Evolutionary conservation across 2,888 invertebrate species (phyloP).

Genomic region (Helobdella robusta): DNA sequence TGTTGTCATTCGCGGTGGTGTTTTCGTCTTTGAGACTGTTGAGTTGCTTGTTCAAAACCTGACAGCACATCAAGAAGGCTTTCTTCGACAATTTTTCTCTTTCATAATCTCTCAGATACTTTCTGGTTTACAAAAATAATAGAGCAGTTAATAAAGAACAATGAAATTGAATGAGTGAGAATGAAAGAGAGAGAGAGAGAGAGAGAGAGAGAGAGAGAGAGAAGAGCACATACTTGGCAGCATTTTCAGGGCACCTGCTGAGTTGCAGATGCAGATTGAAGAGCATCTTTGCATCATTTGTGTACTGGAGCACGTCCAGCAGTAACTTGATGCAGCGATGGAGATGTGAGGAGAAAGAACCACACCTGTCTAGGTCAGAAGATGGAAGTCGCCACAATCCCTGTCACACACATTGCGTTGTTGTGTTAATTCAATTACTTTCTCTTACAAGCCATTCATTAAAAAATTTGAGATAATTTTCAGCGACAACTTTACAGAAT

Average conservation of each 20-base stretch:
- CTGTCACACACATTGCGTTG: too few relatives aligned
- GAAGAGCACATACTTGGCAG: conserved; percentile 58
- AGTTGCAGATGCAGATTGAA: conserved; percentile 70
- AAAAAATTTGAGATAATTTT: too few relatives aligned
- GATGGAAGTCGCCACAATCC: conserved; percentile 85
- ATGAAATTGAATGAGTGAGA: neutral
- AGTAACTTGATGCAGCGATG: conserved; percentile 71
- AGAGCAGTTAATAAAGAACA: neutral
- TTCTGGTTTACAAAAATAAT: conserved; percentile 51
- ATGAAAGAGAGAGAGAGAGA: neutral
- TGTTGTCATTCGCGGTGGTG: too few relatives aligned
- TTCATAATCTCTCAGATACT: conserved; percentile 75
- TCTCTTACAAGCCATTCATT: too few relatives aligned
- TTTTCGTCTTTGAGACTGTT: neutral
- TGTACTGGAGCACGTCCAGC: conserved; percentile 68
- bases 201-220: neutral
- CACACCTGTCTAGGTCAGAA: conserved; percentile 79
- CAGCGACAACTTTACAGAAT: too few relatives aligned
- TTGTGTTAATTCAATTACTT: too few relatives aligned
- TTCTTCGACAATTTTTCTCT: conserved; percentile 70
- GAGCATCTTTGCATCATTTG: conserved; percentile 69
- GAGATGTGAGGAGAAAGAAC: conserved; percentile 83
- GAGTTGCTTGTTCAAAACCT: neutral
- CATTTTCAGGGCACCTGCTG: conserved; percentile 65
- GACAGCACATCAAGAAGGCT: conserved; percentile 54